These are phyloP conservation scores for Thamnophis sirtalis DNA, from an alignment of 2,113 vertebrate genomes.

Conservation along the genomic window DNA sequence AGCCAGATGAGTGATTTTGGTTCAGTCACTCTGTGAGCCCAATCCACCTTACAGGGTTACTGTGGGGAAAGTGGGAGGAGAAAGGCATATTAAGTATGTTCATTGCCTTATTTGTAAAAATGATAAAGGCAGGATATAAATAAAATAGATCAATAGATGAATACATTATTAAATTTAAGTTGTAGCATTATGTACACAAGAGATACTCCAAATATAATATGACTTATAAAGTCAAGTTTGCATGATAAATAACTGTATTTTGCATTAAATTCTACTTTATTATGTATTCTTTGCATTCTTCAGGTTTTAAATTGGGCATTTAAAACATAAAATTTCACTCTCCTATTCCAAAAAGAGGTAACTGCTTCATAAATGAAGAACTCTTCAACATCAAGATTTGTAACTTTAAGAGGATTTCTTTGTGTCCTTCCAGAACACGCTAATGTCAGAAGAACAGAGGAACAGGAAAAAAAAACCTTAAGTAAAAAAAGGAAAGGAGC, in stretches of 20 bases:
- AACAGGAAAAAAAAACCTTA: constrained; percentile 45
- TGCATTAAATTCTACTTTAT: not conserved
- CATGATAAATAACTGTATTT: not conserved
- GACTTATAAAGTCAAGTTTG: not conserved
- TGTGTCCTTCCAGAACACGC: constrained; percentile 66
- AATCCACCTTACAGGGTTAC: not conserved
- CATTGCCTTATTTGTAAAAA: not conserved
- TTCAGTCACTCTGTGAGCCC: not conserved
- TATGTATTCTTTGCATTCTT: not conserved
- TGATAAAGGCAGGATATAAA: not conserved
- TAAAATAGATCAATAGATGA: not conserved
- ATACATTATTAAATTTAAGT: not conserved
- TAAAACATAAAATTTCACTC: not conserved
- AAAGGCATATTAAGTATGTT: not conserved
- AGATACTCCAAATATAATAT: not conserved
- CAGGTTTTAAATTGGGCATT: not conserved
- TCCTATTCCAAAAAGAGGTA: not conserved
- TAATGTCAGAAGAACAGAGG: constrained; percentile 61
- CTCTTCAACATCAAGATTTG: constrained; percentile 19
- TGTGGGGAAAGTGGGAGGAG: not conserved
- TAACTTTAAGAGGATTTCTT: constrained; percentile 49
- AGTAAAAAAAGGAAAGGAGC: constrained; percentile 48
- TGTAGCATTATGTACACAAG: not conserved
- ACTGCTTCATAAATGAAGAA: not conserved
- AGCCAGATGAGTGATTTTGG: not conserved